Percentiles rank a stretch among this genome's conserved stretches.
Conservation (phyloP, 2,797 vertebrate genomes). For the Pseudomugil gertrudae region DNA sequence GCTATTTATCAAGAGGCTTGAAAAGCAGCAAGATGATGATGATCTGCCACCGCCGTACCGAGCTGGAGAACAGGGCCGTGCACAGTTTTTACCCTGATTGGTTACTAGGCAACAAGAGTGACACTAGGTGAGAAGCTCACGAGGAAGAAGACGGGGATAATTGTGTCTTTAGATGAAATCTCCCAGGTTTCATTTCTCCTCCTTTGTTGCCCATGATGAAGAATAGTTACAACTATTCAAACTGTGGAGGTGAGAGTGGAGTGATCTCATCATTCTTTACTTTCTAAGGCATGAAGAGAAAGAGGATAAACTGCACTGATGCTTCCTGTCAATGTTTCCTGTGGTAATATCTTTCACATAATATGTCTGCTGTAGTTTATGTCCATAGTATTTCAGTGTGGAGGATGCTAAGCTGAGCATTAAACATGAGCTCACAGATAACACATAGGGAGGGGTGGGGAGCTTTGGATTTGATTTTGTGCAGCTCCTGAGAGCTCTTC, state of each 20-base stretch:
- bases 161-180: slow-evolving; percentile 59
- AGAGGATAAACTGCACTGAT: background rate
- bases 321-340: slow-evolving; percentile 6
- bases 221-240: slow-evolving; percentile 21
- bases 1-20: slow-evolving; percentile 32
- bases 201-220: slow-evolving; percentile 27
- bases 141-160: slow-evolving; percentile 51
- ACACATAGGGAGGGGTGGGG: background rate
- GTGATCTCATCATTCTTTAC: slow-evolving; percentile 3
- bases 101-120: slow-evolving; percentile 60
- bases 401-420: slow-evolving; percentile 36
- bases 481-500: slow-evolving; percentile 51
- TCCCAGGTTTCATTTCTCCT: slow-evolving; percentile 50
- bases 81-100: slow-evolving; percentile 29
- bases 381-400: background rate
- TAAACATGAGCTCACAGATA: slow-evolving; percentile 40
- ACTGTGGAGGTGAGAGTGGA: slow-evolving; percentile 15
- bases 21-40: slow-evolving; percentile 30
- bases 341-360: background rate
- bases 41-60: slow-evolving; percentile 12
- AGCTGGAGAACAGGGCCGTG: slow-evolving; percentile 29
- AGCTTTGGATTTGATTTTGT: slow-evolving; percentile 25
- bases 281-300: background rate
- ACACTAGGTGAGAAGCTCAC: slow-evolving; percentile 44
- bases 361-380: slow-evolving; percentile 9